Base-by-base conservation (phyloP, 2,888 invertebrate genomes). In the Drosophila stalkeri region DNA sequence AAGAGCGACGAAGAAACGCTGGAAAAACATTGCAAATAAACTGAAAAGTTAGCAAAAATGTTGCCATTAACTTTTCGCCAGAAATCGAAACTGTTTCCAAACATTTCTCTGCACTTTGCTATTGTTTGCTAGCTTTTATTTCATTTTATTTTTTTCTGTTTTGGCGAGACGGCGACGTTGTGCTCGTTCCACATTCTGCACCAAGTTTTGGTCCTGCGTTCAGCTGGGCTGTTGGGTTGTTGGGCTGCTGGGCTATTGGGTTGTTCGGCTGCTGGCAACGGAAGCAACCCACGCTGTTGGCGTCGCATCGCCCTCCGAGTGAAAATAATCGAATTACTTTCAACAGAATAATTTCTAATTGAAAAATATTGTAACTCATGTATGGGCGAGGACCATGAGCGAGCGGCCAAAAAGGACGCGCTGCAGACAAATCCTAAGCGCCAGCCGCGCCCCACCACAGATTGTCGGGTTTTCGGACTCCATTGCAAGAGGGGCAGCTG, bases 321-420 rank as follows among this genome's bases (percentile, higher is more conserved):
- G 93, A 90, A 91, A 93, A 91, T 93, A 93, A 93, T 93, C 93
- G 92, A 93, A 93, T 93, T 93, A 93, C 91, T 92, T 93, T 92
- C 93, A 92, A 91, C 89, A 92, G 93, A 93, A 91, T 92, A 92
- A 93, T 89, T 93, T 93, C 93, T 93, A 93, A 93, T 93, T 93
- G 93, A 93, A 93, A 93, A 93, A 93, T 93, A 93, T 93, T 93
- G 92, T 92, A 89, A 88, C 92, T 90, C 87, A 80, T 87, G 90
- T 81, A 77, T 75, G 82, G 75, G 64, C 64, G 27, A 46, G 61
- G 70, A 67, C 51, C 27, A 27, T 27, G 27, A 27, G 27, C 69
- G 49, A 54, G 61, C 47, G 54, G 60, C 66, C 69, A 72, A 66
- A 71, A 61, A 62, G 73, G 60, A 75, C 61, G 64, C 54, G 80